Evolutionary conservation across 2,113 vertebrate genomes (phyloP).

Genomic region (Campylomormyrus tamandua): DNA sequence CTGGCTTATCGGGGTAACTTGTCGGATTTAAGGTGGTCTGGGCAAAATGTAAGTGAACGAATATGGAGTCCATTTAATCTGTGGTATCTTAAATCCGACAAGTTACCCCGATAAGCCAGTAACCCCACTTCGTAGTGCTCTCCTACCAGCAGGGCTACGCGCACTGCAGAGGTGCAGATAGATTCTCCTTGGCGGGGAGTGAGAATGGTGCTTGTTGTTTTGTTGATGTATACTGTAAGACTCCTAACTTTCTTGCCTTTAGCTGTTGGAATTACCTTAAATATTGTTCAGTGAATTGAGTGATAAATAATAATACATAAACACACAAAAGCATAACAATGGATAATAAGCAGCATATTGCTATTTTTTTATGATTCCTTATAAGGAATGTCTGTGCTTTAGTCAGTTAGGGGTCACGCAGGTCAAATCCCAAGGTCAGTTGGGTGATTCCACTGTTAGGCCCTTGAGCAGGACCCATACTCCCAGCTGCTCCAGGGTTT

Average conservation of each 20-base stretch:
- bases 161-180: neutral
- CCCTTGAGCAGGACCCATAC: too few relatives aligned
- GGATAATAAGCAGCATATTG: neutral
- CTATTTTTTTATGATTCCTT: neutral
- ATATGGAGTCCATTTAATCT: too few relatives aligned
- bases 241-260: neutral
- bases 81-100: too few relatives aligned
- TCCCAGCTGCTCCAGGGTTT: too few relatives aligned
- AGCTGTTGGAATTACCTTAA: neutral
- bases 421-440: neutral
- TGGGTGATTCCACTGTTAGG: neutral
- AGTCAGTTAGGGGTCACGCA: neutral
- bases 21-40: too few relatives aligned
- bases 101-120: too few relatives aligned
- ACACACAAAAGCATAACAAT: neutral
- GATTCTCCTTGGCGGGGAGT: neutral
- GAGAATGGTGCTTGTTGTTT: neutral
- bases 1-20: too few relatives aligned
- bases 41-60: too few relatives aligned
- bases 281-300: neutral
- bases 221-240: neutral
- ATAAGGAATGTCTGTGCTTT: neutral
- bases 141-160: neutral
- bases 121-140: too few relatives aligned
- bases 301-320: neutral